Evolutionary conservation across 1,140 invertebrate genomes (phyloP).

Genomic region (Ceratosolen solmsi): DNA sequence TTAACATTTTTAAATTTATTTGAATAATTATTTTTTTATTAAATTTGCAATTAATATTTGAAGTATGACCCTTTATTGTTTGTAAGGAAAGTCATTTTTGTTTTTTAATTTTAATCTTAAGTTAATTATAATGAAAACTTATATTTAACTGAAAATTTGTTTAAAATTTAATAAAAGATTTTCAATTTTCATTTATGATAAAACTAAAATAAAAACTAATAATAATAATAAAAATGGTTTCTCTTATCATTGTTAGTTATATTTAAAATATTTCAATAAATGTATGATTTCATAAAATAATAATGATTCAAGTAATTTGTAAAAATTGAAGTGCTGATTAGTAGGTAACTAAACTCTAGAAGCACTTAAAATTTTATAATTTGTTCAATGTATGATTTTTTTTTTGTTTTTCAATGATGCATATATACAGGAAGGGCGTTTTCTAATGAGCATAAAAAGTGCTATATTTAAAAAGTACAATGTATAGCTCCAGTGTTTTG

Average conservation of each 20-base stretch:
- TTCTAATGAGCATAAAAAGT: conserved; percentile 41
- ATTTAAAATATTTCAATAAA: background rate
- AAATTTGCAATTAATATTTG: background rate
- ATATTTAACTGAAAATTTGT: conserved; percentile 5
- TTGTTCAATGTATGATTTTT: conserved; percentile 22
- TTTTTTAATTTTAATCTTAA: background rate
- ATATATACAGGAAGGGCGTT: conserved; percentile 25
- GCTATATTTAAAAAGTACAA: conserved; percentile 29
- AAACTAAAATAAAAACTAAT: conserved; percentile 11
- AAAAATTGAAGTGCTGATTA: conserved; percentile 33
- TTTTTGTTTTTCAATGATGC: conserved; percentile 27
- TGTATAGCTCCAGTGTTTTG: conserved; percentile 41
- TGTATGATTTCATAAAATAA: background rate
- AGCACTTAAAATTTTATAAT: conserved; percentile 30
- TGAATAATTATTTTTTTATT: conserved; percentile 22
- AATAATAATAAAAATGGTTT: conserved; percentile 22
- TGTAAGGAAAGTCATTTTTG: conserved; percentile 7
- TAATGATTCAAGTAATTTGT: conserved; percentile 30
- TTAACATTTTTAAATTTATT: conserved; percentile 28
- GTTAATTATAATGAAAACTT: conserved; percentile 7
- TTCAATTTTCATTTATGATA: conserved; percentile 10
- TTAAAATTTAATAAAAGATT: background rate
- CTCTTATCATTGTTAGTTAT: conserved; percentile 28
- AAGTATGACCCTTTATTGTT: background rate
- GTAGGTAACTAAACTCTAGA: conserved; percentile 6